These are phyloP conservation scores for Cladorhizidae sp. DNA, from an alignment of 37 sponge, comb jelly and placozoan species.

Conservation along the genomic window DNA sequence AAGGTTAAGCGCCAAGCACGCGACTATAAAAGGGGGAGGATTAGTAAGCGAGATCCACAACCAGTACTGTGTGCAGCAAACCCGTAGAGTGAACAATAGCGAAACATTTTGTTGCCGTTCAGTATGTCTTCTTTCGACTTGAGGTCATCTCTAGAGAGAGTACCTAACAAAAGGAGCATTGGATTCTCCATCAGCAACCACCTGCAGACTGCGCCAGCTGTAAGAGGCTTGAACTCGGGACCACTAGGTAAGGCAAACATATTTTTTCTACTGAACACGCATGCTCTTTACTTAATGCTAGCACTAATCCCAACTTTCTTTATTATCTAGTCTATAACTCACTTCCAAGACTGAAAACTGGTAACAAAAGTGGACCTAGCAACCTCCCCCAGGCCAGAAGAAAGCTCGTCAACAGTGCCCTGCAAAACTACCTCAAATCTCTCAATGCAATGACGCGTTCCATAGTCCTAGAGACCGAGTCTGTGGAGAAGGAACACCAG, in stretches of 20 bases:
- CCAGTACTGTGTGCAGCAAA: too few relatives aligned
- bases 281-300: neutral
- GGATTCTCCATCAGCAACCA: too few relatives aligned
- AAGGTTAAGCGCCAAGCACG: neutral
- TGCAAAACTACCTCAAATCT: conserved; percentile 67
- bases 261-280: neutral
- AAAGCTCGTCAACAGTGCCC: conserved; percentile 19
- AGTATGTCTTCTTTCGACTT: too few relatives aligned
- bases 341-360: neutral
- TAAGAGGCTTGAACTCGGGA: too few relatives aligned
- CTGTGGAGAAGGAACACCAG: conserved; percentile 56
- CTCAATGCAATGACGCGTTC: conserved; percentile 66
- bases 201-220: too few relatives aligned
- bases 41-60: too few relatives aligned
- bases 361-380: neutral
- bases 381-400: conserved; percentile 21
- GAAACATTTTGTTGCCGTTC: too few relatives aligned
- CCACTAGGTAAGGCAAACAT: too few relatives aligned
- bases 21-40: too few relatives aligned
- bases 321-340: neutral
- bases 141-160: too few relatives aligned
- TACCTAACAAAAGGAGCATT: too few relatives aligned
- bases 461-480: conserved; percentile 71
- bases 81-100: too few relatives aligned
- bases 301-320: neutral